These are phyloP conservation scores for Toxostoma redivivum DNA, from an alignment of 2,113 vertebrate genomes.

Conservation along the genomic window DNA sequence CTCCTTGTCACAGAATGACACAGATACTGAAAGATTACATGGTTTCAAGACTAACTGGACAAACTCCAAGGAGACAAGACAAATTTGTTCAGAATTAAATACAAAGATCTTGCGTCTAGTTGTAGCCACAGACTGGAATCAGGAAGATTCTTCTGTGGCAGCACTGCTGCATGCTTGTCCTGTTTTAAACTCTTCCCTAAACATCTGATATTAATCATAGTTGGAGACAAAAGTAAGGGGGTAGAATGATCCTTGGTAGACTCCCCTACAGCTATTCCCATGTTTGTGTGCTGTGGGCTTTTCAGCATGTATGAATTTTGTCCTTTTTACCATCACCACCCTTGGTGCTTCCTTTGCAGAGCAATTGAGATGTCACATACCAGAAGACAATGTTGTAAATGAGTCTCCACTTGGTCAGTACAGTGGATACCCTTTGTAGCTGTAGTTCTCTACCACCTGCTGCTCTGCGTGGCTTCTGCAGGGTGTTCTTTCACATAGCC, in stretches of 20 bases:
- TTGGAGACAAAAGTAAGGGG: background rate
- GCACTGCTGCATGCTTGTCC: background rate
- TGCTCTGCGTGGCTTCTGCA: background rate
- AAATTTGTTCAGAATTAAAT: background rate
- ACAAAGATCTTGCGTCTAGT: background rate
- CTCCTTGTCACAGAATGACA: background rate
- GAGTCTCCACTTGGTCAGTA: background rate
- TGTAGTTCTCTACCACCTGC: background rate
- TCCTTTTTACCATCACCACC: background rate
- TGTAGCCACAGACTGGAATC: background rate
- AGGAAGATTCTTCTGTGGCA: background rate
- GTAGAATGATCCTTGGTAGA: background rate
- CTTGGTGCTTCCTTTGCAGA: background rate
- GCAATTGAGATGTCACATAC: background rate
- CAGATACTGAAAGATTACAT: background rate
- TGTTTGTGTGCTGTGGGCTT: background rate
- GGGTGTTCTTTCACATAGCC: background rate
- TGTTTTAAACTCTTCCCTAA: background rate
- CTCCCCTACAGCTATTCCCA: background rate
- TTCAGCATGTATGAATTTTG: background rate
- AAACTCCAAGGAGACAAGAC: background rate
- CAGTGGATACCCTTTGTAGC: background rate
- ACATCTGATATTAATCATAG: background rate
- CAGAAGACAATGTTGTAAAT: background rate
- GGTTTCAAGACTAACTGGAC: background rate